Base-by-base conservation (phyloP, 1,140 invertebrate species). In the Spodoptera frugiperda region DNA sequence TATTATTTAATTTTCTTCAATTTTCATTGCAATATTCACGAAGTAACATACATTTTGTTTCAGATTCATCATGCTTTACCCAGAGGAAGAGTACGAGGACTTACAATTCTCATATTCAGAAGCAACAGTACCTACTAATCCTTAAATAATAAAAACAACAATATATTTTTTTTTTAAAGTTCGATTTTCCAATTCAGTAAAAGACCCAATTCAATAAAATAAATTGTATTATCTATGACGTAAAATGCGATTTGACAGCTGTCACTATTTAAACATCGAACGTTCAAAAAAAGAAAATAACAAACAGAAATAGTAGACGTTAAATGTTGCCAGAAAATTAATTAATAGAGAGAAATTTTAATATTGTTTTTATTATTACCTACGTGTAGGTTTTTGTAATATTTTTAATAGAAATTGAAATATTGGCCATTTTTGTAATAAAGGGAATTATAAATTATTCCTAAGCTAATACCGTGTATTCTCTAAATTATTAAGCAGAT, bases 31-130 rank as follows among this genome's bases (percentile, higher is more conserved):
- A 25, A 3, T 25, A 25, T 3, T 25, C 5, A 1, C 5, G 5
- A 1, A 25, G 5, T 25, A 25, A 25, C 25, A 0, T 25, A 3
- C 2, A 25, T 25, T 25, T 51, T 67, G 19, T 83, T 80, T 44
- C 82, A 85, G 83, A 57, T 80, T 80, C 9, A 49, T 85, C 0
- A 51, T 85, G 51, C 71, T 85, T 3, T 85, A 85, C n/a, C 83
- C 83, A 1, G 81, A 85, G n/a, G 83, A 85, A 79, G 79, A 83
- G 19, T 83, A 83, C 48, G 39, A 76, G n/a, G 74, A 79, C 46
- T 14, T 82, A 53, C 57, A 80, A 5, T 84, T 84, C 25, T 59
- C 30, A 10, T 82, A 68, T 25, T 76, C 46, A 33, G 59, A 65
- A 39, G 30, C 44, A 33, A 71, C 48, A 19, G n/a, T 53, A 0